phyloP scores from a whole-genome alignment of 2,113 vertebrate genomes.

The Nothoprocta pentlandii region DNA sequence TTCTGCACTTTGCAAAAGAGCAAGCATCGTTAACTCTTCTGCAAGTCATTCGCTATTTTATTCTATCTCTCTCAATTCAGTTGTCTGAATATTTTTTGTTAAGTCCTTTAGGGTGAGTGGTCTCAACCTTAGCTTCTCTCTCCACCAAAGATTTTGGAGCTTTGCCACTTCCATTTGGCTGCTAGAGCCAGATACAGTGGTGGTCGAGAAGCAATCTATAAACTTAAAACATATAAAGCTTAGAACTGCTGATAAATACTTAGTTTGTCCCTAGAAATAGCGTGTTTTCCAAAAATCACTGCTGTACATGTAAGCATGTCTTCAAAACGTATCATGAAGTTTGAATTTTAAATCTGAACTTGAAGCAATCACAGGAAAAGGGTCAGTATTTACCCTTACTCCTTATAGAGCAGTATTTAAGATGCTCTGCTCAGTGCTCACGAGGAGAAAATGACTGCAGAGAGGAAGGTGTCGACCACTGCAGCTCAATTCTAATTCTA shows the following conservation, averaged over 20 bases:
- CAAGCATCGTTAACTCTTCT: background rate
- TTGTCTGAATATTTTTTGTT: background rate
- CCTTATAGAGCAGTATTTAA: background rate
- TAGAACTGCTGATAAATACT: background rate
- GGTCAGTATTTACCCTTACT: background rate
- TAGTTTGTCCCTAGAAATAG: background rate
- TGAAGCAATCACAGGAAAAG: background rate
- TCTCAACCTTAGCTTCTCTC: background rate
- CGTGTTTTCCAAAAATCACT: background rate
- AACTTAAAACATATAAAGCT: background rate
- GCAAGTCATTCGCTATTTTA: background rate
- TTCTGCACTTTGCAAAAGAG: background rate
- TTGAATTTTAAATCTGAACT: background rate
- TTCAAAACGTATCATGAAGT: background rate
- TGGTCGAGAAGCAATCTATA: background rate
- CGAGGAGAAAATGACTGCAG: background rate
- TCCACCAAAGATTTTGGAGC: background rate
- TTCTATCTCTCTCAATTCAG: background rate
- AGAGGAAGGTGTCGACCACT: background rate
- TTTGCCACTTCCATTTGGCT: background rate
- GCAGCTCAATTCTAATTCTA: background rate
- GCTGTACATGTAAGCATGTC: background rate
- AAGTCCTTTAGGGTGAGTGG: background rate
- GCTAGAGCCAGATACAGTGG: background rate
- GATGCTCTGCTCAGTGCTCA: background rate